These are phyloP conservation scores for Saccostrea echinata DNA, from an alignment of 1,140 invertebrate genomes.

Conservation along the genomic window DNA sequence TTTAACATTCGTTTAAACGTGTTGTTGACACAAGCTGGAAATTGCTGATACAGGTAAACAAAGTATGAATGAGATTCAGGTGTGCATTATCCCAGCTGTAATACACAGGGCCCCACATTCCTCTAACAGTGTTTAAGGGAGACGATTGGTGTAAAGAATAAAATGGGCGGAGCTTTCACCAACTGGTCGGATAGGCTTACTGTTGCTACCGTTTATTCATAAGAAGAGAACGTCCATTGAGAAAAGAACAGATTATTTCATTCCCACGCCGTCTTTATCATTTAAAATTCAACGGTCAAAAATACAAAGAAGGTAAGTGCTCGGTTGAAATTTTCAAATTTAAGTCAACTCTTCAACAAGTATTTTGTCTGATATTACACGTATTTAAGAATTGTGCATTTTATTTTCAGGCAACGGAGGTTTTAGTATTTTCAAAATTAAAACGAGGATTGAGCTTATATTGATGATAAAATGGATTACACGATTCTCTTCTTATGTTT, in stretches of 20 bases:
- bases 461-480: background rate
- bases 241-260: conserved; percentile 20
- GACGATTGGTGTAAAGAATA: background rate
- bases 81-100: background rate
- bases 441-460: background rate
- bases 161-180: background rate
- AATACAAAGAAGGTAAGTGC: background rate
- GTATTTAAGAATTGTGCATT: background rate
- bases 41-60: conserved; percentile 30
- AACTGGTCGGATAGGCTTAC: background rate
- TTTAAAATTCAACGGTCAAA: conserved; percentile 18
- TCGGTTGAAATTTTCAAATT: conserved; percentile 33
- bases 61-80: conserved; percentile 22
- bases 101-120: conserved; percentile 21
- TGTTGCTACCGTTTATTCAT: conserved; percentile 12
- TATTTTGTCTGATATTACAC: background rate
- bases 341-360: background rate
- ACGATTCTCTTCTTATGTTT: background rate
- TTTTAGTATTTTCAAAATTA: background rate
- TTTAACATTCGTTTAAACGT: background rate
- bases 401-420: background rate
- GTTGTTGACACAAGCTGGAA: conserved; percentile 20
- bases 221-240: background rate
- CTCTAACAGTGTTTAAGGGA: background rate
- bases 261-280: conserved; percentile 22